A percentile compares a stretch with the other conserved stretches of the same genome.
Evolutionary conservation across 2,888 invertebrate species (phyloP).

Genomic region (Troides oblongomaculatus): DNA sequence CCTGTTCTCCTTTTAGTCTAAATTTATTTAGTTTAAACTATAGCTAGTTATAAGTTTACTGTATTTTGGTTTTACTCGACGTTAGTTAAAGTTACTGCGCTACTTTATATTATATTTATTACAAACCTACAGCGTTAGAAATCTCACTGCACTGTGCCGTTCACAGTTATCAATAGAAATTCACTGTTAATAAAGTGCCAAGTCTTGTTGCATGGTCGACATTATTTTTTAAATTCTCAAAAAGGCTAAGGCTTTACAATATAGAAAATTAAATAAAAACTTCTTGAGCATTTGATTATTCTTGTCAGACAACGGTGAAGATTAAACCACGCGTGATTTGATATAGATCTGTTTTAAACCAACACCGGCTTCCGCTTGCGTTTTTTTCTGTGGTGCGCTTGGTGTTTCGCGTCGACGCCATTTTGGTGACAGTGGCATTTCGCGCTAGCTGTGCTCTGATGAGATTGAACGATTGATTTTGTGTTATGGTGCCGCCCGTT

Average conservation of each 20-base stretch:
- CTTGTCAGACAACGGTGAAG: constrained; percentile 34
- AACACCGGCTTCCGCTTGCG: constrained; percentile 69
- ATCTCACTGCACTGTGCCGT: constrained; percentile 60
- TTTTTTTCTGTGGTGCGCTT: constrained; percentile 50
- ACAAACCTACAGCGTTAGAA: constrained; percentile 44
- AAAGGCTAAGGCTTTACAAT: constrained; percentile 35
- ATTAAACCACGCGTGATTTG: constrained; percentile 36
- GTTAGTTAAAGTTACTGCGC: constrained; percentile 12
- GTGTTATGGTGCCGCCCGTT: constrained; percentile 5
- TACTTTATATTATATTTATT: constrained; percentile 23
- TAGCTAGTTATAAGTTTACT: constrained; percentile 3
- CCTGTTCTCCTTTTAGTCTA: neutral
- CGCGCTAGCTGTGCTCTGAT: neutral
- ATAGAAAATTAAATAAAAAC: constrained; percentile 37
- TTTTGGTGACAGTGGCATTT: constrained; percentile 28
- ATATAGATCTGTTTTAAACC: constrained; percentile 49
- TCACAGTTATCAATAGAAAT: constrained; percentile 43
- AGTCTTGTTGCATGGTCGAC: constrained; percentile 48
- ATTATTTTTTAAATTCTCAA: constrained; percentile 35
- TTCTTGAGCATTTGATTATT: constrained; percentile 48
- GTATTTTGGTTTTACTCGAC: constrained; percentile 5
- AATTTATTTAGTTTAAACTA: constrained; percentile 9
- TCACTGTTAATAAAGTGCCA: constrained; percentile 41
- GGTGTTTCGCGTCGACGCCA: constrained; percentile 30
- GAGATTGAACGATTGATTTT: neutral